phyloP scores from a whole-genome alignment of 2,113 vertebrate genomes.

The Salvelinus alpinus region DNA sequence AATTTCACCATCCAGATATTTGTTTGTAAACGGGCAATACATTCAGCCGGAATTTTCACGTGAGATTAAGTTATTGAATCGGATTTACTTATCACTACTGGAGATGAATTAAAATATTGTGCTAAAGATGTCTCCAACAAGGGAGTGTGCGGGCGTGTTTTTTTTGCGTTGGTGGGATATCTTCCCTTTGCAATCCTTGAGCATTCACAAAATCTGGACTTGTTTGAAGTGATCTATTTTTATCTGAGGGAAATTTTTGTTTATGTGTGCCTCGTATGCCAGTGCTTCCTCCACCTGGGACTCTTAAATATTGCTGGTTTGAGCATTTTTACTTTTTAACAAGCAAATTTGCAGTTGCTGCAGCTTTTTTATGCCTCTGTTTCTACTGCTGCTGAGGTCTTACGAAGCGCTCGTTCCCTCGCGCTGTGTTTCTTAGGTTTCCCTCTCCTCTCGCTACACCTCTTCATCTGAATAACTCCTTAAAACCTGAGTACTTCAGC shows the following conservation, averaged over 20 bases:
- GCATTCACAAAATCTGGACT: conserved; percentile 42
- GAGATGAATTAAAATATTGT: conserved; percentile 6
- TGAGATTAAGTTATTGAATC: neutral
- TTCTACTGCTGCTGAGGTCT: conserved; percentile 34
- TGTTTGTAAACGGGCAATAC: neutral
- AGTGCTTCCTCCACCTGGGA: conserved; percentile 63
- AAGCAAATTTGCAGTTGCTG: conserved; percentile 62
- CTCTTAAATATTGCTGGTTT: conserved; percentile 68
- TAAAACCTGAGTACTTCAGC: conserved; percentile 54
- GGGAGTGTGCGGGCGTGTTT: neutral
- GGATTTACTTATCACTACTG: conserved; percentile 14
- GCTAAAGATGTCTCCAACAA: conserved; percentile 18
- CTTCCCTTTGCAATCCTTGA: conserved; percentile 30
- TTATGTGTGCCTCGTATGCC: conserved; percentile 61
- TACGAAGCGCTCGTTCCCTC: too few relatives aligned
- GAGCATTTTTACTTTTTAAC: conserved; percentile 65
- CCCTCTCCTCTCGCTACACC: neutral
- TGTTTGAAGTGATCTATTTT: conserved; percentile 68
- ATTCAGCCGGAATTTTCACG: neutral
- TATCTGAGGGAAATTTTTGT: conserved; percentile 54
- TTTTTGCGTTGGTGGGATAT: conserved; percentile 20
- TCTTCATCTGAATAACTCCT: conserved; percentile 37
- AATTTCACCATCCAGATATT: neutral
- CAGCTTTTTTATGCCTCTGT: conserved; percentile 51
- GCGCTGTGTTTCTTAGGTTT: conserved; percentile 46